Percentiles rank a stretch among this genome's conserved stretches.
Evolutionary conservation across 1,140 invertebrate genomes (phyloP).

Genomic region (Metopolophium dirhodum): DNA sequence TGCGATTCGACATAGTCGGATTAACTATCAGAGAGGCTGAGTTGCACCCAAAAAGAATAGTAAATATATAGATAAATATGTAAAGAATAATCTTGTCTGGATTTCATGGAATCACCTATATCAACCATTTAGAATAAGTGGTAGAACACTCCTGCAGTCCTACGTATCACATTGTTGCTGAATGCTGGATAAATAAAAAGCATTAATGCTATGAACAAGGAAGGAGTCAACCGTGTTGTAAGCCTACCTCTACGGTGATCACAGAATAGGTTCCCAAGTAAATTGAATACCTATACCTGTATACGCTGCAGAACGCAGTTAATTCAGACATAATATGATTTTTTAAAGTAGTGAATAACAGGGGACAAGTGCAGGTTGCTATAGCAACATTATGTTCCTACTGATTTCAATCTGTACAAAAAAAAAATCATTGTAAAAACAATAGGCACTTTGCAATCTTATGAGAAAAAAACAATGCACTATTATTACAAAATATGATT

Average conservation of each 20-base stretch:
- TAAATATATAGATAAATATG: too few relatives aligned
- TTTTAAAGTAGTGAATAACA: not conserved
- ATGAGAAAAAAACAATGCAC: not conserved
- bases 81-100: too few relatives aligned
- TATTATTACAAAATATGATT: not conserved
- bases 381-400: not conserved
- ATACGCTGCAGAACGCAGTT: too few relatives aligned
- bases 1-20: too few relatives aligned
- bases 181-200: not conserved
- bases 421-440: slow-evolving; percentile 18
- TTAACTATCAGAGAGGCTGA: too few relatives aligned
- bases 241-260: not conserved
- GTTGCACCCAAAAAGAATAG: too few relatives aligned
- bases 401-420: not conserved
- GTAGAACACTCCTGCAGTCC: not conserved
- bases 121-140: too few relatives aligned
- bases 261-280: not conserved
- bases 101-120: too few relatives aligned
- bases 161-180: not conserved
- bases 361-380: not conserved
- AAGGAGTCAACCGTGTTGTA: not conserved
- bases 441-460: not conserved
- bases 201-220: not conserved
- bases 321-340: slow-evolving; percentile 4
- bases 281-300: slow-evolving; percentile 3